Base-by-base conservation (phyloP, 2,797 vertebrate species). In the Microchirus variegatus region DNA sequence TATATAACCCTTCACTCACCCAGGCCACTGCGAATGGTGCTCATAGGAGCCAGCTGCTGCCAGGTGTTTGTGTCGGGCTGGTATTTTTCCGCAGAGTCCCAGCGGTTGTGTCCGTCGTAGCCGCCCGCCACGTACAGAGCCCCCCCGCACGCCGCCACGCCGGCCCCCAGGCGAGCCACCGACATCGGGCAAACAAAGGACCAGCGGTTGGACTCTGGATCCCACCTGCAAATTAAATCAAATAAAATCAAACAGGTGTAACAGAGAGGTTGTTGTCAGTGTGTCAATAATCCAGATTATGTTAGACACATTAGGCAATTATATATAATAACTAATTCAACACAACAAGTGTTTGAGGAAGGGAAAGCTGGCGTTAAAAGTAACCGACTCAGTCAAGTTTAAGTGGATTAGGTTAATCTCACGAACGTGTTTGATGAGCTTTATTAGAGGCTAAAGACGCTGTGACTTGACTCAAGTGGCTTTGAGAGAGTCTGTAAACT, bases 181-280 rank as follows among this genome's bases (percentile, higher is more conserved):
- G 86, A 81, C 94, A 95, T 94, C 1, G 93, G 88, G 9, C 88
- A 77, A 51, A 94, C 84, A 35, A 87, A 89, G 35, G 88, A 89
- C 94, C 94, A 95, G 59, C 84, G 83, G 49, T 94, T 91, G 2
- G 83, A 85, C 70, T 95, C 94, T 0, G 93, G 93, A 73, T 95
- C 94, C 75, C 94, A 95, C 83, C 94, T 95, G 89, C 36, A 40
- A 63, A 66, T 10, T 54, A 66, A 53, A 63, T 16, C 1, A 43
- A n/a, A n/a, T n/a, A n/a, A n/a, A n/a, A n/a, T n/a, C n/a, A n/a
- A n/a, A 43, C 7, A 44, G 66, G 12, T 17, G 26, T 37, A 14
- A n/a, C n/a, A n/a, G 11, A n/a, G n/a, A 3, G 7, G 10, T n/a
- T 26, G 26, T 0, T 31, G 18, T 65, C 22, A 48, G 6, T 15